These are phyloP conservation scores for Anthopleura xanthogrammica DNA, from an alignment of 92 coral and sea anemone genomes.

Conservation along the genomic window DNA sequence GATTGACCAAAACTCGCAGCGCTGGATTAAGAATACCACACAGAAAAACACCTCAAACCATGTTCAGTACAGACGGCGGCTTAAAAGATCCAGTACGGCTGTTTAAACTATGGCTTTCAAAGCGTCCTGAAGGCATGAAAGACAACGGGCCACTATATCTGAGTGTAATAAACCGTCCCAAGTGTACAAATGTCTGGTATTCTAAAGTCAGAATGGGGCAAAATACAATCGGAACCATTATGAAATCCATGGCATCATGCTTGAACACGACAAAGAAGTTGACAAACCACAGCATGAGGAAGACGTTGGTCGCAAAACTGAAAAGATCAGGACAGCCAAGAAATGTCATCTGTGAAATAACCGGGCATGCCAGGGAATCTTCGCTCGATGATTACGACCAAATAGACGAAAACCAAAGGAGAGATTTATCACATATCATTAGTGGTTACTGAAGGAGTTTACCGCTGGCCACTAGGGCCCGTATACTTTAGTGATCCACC, in stretches of 20 bases:
- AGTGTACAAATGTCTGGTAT: slow-evolving; percentile 51
- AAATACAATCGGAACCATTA: slow-evolving; percentile 45
- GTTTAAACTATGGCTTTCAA: slow-evolving; percentile 57
- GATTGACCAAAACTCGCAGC: slow-evolving; percentile 44
- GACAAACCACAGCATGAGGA: slow-evolving; percentile 57
- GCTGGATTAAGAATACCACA: slow-evolving; percentile 27
- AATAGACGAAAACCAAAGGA: slow-evolving; percentile 44
- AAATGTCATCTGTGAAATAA: slow-evolving; percentile 56
- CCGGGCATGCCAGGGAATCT: slow-evolving; percentile 66
- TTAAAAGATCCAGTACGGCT: slow-evolving; percentile 44
- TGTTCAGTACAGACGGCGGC: slow-evolving; percentile 52
- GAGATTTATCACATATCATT: slow-evolving; percentile 49
- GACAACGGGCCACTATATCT: slow-evolving; percentile 57
- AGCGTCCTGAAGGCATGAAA: slow-evolving; percentile 55
- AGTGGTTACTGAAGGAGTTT: too few relatives aligned
- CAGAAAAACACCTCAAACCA: slow-evolving; percentile 33
- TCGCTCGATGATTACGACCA: slow-evolving; percentile 56
- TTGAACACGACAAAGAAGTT: slow-evolving; percentile 33
- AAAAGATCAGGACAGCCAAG: slow-evolving; percentile 51
- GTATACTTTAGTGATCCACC: too few relatives aligned
- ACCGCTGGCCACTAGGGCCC: too few relatives aligned
- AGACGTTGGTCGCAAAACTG: slow-evolving; percentile 55
- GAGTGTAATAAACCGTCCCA: slow-evolving; percentile 41
- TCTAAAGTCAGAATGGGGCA: slow-evolving; percentile 55
- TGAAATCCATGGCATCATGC: slow-evolving; percentile 56